phyloP scores from a whole-genome alignment of 2,113 vertebrate species.

The Channa maculata region DNA sequence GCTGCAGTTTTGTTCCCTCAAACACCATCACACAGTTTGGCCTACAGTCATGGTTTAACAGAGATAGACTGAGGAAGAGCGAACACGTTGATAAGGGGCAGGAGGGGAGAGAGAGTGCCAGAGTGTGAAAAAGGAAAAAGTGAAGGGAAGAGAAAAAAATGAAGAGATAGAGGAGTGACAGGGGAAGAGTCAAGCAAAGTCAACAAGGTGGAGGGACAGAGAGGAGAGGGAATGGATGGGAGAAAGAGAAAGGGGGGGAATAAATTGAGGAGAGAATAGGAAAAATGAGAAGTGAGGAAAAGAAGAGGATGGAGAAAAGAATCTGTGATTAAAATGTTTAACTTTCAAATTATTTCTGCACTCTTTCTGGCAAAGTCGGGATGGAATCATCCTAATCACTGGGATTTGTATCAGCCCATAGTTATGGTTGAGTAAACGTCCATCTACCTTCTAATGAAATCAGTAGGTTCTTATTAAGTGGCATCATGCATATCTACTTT shows the following conservation, averaged over 20 bases:
- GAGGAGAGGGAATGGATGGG: not conserved
- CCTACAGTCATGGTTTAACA: conserved; percentile 96
- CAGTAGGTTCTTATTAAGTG: no score
- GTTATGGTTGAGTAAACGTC: no score
- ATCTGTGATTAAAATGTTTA: conserved; percentile 10
- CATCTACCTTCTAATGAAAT: no score
- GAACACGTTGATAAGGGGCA: conserved; percentile 4
- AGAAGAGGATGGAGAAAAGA: not conserved
- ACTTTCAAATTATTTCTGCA: not conserved
- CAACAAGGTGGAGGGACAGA: not conserved
- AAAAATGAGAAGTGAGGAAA: not conserved
- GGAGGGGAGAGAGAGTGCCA: not conserved
- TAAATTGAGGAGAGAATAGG: not conserved
- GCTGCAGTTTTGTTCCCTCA: conserved; percentile 88
- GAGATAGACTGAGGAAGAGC: conserved; percentile 87
- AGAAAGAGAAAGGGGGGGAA: not conserved
- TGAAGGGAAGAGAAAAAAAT: not conserved
- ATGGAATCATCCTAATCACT: no score
- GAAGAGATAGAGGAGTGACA: conserved; percentile 4
- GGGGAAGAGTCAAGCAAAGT: not conserved
- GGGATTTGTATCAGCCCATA: no score
- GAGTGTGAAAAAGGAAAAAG: not conserved
- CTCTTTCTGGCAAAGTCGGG: not conserved
- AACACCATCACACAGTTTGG: conserved; percentile 96
- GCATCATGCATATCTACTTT: no score